These are phyloP conservation scores for Furcula furcula DNA, from an alignment of 2,888 invertebrate species.

Conservation along the genomic window DNA sequence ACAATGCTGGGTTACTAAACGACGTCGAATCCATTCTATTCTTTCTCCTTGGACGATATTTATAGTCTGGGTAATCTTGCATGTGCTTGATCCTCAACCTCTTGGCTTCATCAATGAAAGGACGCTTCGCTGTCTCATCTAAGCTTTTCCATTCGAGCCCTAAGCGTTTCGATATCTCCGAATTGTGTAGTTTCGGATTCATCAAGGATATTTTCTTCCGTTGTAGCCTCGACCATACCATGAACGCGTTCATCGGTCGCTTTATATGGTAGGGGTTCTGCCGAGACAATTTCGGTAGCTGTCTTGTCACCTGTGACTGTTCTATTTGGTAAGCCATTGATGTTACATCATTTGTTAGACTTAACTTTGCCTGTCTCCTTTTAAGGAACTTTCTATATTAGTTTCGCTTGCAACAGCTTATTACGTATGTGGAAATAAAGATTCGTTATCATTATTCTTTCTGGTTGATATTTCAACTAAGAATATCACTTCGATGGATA, in stretches of 20 bases:
- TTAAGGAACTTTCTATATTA: too few relatives aligned
- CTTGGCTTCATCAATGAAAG: conserved; percentile 95
- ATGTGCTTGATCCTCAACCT: conserved; percentile 86
- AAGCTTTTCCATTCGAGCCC: conserved; percentile 93
- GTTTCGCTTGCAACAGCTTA: too few relatives aligned
- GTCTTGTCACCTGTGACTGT: conserved; percentile 39
- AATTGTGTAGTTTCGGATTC: conserved; percentile 90
- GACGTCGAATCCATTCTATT: conserved; percentile 72
- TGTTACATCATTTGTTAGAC: conserved; percentile 25
- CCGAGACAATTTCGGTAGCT: conserved; percentile 66
- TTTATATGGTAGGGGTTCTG: conserved; percentile 90
- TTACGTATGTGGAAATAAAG: too few relatives aligned
- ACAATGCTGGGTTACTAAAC: conserved; percentile 52
- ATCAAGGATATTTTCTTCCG: conserved; percentile 91
- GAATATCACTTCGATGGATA: too few relatives aligned
- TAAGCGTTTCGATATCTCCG: conserved; percentile 90
- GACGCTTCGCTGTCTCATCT: conserved; percentile 89
- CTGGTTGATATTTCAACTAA: too few relatives aligned
- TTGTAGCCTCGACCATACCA: conserved; percentile 98
- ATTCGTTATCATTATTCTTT: too few relatives aligned
- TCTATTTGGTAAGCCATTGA: conserved; percentile 64
- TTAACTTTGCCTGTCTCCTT: too few relatives aligned
- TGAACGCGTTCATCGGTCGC: conserved; percentile 98
- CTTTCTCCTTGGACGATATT: conserved; percentile 85
- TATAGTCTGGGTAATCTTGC: conserved; percentile 88